Evolutionary conservation across 2,113 vertebrate species (phyloP), one percentile per base, ranked within the genome.

Genomic region (Sminthopsis crassicaudata): DNA sequence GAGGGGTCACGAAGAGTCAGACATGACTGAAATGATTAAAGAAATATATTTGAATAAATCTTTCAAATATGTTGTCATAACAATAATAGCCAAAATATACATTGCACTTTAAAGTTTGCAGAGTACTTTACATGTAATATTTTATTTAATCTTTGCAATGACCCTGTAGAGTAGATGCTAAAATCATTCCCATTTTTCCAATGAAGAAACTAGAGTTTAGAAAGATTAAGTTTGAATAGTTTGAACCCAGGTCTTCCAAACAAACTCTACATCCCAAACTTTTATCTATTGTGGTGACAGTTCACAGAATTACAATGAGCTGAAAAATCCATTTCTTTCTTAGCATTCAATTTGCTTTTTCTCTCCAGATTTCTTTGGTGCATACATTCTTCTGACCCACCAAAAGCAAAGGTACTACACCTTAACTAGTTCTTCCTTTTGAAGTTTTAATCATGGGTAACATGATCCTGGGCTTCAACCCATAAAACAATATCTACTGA

Each of bases 281-380:
- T 48, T 48, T 46, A 26, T 90, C 91, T 7, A 60, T 26, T 30
- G 57, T 60, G 27, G 57, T 30, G 57, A 2, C 42, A 88, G 50
- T 91, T 51, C 46, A 90, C 14, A 50, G 36, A 16, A 91, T 90
- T 51, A 55, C 46, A 48, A 48, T 26, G 46, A 90, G 89, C 89
- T 48, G 55, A 26, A 57, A 57, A 27, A 26, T 9, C 26, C 2
- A 9, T 27, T 8, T 25, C 54, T 7, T 57, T 57, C 26, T 30
- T 60, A 60, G 57, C 57, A 36, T 60, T 60, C 76, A 60, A 90
- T 90, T 94, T 60, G 93, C 48, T 46, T 53, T 90, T 91, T 94
- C 94, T 50, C 60, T n/a, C 92, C 23, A 88, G 30, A 51, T 36
- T 27, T 8, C 57, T 24, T 53, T 89, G 27, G 50, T 90, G 50